Conservation (phyloP, 1,140 invertebrate species). For the Drosophila tropicalis region DNA sequence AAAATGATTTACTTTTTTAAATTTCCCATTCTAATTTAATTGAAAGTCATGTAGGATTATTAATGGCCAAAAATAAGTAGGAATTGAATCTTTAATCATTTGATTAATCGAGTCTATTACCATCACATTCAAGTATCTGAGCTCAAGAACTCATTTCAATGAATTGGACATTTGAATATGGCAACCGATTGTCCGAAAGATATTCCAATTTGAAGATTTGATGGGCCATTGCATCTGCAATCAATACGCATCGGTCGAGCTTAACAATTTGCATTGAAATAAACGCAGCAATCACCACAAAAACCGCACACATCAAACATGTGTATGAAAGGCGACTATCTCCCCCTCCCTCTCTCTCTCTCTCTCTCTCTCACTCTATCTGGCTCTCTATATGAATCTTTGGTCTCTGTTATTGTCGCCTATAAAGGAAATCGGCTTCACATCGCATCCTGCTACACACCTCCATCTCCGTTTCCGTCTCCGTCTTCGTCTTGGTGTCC, state of each 20-base stretch:
- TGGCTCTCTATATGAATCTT: no score
- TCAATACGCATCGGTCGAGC: slow-evolving; percentile 38
- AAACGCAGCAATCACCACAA: slow-evolving; percentile 69
- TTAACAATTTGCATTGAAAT: slow-evolving; percentile 47
- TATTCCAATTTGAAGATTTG: background rate
- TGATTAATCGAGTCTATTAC: no score
- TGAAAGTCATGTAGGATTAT: no score
- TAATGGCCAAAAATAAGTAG: no score
- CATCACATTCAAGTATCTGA: no score
- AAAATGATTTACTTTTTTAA: no score
- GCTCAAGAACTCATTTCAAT: no score
- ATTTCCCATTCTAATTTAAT: no score
- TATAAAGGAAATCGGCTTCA: slow-evolving; percentile 68
- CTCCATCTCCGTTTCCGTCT: background rate
- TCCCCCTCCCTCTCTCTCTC: no score
- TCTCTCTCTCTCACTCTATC: no score
- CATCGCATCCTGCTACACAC: slow-evolving; percentile 56
- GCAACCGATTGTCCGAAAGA: background rate
- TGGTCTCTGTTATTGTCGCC: slow-evolving; percentile 51
- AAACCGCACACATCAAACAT: slow-evolving; percentile 67
- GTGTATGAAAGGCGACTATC: slow-evolving; percentile 47
- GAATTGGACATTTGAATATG: background rate
- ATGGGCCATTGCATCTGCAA: slow-evolving; percentile 28
- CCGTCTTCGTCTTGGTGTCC: background rate
- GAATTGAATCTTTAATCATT: no score